phyloP scores from a whole-genome alignment of 2,113 vertebrate species.

The Tupaia chinensis region DNA sequence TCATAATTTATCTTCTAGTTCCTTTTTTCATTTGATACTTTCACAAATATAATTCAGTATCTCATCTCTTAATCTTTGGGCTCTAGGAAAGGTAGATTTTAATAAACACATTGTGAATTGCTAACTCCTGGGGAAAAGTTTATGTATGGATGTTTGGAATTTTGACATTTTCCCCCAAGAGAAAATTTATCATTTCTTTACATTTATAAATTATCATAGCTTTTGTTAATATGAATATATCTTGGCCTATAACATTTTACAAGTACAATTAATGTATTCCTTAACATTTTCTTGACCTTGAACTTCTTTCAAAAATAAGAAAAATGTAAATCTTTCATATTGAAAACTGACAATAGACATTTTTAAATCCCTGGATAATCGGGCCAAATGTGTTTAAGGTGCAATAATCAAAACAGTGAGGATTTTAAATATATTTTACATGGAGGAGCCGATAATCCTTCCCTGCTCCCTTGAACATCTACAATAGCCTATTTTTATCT shows the following conservation, averaged over 20 bases:
- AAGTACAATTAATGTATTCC: neutral
- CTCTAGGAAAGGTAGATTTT: conserved; percentile 8
- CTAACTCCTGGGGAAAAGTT: neutral
- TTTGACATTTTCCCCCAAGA: neutral
- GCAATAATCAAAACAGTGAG: neutral
- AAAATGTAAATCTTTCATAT: neutral
- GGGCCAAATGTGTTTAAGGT: neutral
- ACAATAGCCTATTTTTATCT: neutral
- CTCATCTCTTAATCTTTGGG: neutral
- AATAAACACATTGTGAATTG: neutral
- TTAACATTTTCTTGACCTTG: neutral
- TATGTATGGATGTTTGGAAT: neutral
- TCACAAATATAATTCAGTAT: neutral
- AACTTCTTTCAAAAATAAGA: conserved; percentile 14
- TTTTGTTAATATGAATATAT: conserved; percentile 32
- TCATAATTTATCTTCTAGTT: neutral
- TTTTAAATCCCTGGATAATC: neutral
- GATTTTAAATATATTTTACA: neutral
- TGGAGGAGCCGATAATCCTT: neutral
- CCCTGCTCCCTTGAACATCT: neutral
- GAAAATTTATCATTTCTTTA: conserved; percentile 38
- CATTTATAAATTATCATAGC: neutral
- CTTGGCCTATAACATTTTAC: neutral
- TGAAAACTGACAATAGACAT: neutral
- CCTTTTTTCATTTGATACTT: conserved; percentile 15